Percentiles rank a stretch among this genome's conserved stretches.
phyloP scores from a whole-genome alignment of 2,888 invertebrate species.

The Drosophila paracracens region DNA sequence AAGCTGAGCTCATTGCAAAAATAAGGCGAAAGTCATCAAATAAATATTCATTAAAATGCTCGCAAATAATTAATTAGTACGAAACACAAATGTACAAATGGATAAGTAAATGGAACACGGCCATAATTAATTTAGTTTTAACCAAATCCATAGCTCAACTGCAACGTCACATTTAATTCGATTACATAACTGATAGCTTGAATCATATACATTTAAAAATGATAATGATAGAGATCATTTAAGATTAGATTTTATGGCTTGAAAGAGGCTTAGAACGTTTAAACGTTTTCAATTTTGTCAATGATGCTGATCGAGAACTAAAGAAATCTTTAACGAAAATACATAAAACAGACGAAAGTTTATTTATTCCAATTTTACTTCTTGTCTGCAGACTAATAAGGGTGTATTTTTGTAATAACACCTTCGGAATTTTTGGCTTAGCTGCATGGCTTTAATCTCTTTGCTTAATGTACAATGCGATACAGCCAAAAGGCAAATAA shows the following conservation, averaged over 20 bases:
- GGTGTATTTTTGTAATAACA: background rate
- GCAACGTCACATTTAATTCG: background rate
- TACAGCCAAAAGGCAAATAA: conserved; percentile 12
- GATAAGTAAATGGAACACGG: background rate
- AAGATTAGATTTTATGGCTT: background rate
- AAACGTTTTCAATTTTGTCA: background rate
- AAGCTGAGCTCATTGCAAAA: conserved; percentile 38
- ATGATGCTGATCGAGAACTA: background rate
- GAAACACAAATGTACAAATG: background rate
- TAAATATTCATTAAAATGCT: background rate
- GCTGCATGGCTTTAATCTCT: background rate
- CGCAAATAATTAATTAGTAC: background rate
- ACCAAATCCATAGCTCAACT: background rate
- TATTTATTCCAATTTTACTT: background rate
- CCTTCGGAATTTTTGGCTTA: background rate
- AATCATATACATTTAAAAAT: background rate
- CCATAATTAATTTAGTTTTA: background rate
- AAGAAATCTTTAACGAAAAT: background rate
- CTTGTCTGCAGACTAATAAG: background rate
- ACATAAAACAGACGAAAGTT: background rate
- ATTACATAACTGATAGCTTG: background rate
- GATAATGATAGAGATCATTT: background rate
- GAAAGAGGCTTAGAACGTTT: background rate
- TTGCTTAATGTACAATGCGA: background rate
- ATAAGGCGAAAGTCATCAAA: background rate